Percentiles rank a stretch among this genome's conserved stretches.
Evolutionary conservation across 2,797 vertebrate genomes (phyloP).

Genomic region (Polyboroides typus): DNA sequence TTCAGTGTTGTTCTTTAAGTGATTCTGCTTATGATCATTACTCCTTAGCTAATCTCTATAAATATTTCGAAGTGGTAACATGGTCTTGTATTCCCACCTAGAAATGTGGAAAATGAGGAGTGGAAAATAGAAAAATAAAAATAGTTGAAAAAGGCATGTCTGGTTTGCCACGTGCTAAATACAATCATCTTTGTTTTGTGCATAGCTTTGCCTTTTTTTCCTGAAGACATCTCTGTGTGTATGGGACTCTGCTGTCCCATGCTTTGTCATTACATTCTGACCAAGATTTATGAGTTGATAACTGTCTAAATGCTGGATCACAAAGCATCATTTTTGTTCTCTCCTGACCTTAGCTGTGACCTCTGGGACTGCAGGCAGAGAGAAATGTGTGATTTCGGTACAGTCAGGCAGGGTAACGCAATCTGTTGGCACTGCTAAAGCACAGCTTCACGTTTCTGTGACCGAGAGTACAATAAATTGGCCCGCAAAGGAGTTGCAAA

Average conservation of each 20-base stretch:
- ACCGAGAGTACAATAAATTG: slow-evolving; percentile 9
- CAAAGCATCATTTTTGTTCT: slow-evolving; percentile 69
- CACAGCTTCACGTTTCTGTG: slow-evolving; percentile 39
- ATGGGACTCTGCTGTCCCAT: slow-evolving; percentile 32
- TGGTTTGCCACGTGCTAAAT: neutral
- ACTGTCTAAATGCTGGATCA: slow-evolving; percentile 66
- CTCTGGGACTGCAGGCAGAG: slow-evolving; percentile 62
- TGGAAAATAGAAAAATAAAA: slow-evolving; percentile 1
- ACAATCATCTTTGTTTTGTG: neutral
- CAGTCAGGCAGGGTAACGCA: slow-evolving; percentile 40
- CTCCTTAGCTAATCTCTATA: slow-evolving; percentile 54
- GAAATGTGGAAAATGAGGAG: neutral
- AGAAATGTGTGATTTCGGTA: slow-evolving; percentile 61
- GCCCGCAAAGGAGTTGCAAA: neutral
- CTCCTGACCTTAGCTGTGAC: slow-evolving; percentile 62
- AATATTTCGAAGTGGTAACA: slow-evolving; percentile 29
- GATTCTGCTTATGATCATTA: slow-evolving; percentile 55
- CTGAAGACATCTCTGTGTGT: neutral
- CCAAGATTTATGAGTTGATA: slow-evolving; percentile 75
- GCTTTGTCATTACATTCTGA: slow-evolving; percentile 57
- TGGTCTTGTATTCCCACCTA: neutral
- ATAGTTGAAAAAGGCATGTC: neutral
- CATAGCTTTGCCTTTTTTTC: neutral
- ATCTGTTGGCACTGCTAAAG: slow-evolving; percentile 40
- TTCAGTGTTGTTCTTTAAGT: slow-evolving; percentile 57